Evolutionary conservation across 2,113 vertebrate species (phyloP), one percentile per base, ranked within the genome.

Genomic region (Pachyramphus minor): DNA sequence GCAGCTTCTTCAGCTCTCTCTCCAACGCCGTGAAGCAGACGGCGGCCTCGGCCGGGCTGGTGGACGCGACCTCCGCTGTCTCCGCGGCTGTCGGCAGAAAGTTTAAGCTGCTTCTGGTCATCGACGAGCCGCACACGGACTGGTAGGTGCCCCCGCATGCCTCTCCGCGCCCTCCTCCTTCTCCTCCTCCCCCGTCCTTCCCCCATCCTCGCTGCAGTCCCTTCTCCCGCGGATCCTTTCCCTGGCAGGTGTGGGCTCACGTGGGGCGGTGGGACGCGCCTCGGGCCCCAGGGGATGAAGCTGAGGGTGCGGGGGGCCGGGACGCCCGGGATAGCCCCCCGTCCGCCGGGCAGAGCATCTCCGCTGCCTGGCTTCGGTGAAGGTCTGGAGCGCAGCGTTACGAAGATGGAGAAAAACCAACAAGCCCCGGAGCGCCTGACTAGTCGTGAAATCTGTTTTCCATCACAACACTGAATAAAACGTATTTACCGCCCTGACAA

Each of bases 11-110:
- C 98, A 99, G 98, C 98, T 99, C 99, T 95, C 98, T 99, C 96
- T 99, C 99, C 97, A 99, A 99, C 28, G 99, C 95, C 62, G 99
- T 99, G 96, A 99, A 99, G 98, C 99, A 99, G 97, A 99, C 99
- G 8, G 99, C 99, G 6, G 99, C 99, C 19, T 98, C 98, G 82
- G 97, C 99, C 68, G 66, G 99, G 95, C 92, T 98, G 98, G 95
- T 99, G 98, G 97, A 99, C 97, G 95, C 99, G 94, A 84, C 94
- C 73, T 98, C 98, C 81, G 31, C 98, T 69, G 93, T 96, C 28
- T 87, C 97, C 73, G 66, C 98, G 10, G 96, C 95, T 3, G 96
- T 90, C 11, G 94, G 93, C 79, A 96, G 80, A 52, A 99, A 98
- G 98, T 99, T 99, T 98, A 99, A 99, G 98, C 95, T 99, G 97